A percentile compares a stretch with the other conserved stretches of the same genome.
Conservation (phyloP, 2,113 vertebrate genomes). For the Nothobranchius furzeri region DNA sequence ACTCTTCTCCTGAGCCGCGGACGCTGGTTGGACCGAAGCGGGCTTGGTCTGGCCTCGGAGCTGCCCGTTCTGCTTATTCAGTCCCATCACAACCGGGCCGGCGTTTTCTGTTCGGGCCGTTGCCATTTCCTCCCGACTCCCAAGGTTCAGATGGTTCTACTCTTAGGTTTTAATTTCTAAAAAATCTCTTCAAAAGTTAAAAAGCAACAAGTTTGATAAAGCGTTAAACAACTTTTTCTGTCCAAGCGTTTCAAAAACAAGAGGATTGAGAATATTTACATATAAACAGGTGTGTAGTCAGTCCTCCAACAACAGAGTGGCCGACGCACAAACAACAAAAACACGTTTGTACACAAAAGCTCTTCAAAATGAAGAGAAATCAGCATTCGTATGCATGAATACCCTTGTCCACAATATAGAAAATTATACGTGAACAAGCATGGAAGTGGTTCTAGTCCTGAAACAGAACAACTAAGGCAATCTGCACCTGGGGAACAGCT, state of each 20-base stretch:
- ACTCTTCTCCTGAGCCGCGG: slow-evolving; percentile 66
- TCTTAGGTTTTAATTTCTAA: slow-evolving; percentile 41
- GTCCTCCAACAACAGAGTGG: slow-evolving; percentile 76
- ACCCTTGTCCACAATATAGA: slow-evolving; percentile 79
- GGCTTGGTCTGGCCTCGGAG: slow-evolving; percentile 77
- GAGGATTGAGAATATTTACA: slow-evolving; percentile 73
- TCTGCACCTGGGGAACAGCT: slow-evolving; percentile 65
- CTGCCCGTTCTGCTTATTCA: slow-evolving; percentile 82
- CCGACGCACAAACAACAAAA: slow-evolving; percentile 60
- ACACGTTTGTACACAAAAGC: slow-evolving; percentile 65
- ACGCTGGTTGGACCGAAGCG: slow-evolving; percentile 61
- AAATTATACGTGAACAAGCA: slow-evolving; percentile 81
- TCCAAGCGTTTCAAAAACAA: slow-evolving; percentile 66
- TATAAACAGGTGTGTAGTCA: slow-evolving; percentile 71
- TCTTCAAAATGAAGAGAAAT: slow-evolving; percentile 84
- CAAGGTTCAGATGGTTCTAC: slow-evolving; percentile 1
- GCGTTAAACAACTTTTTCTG: slow-evolving; percentile 72
- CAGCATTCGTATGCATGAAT: slow-evolving; percentile 77
- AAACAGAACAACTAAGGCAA: slow-evolving; percentile 80
- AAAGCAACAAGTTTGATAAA: slow-evolving; percentile 74
- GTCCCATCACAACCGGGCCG: slow-evolving; percentile 73
- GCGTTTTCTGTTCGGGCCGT: slow-evolving; percentile 76
- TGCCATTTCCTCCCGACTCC: slow-evolving; percentile 63
- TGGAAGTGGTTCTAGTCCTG: slow-evolving; percentile 75
- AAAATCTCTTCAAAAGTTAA: slow-evolving; percentile 72